Percentiles rank a stretch among this genome's conserved stretches.
Evolutionary conservation across 2,888 invertebrate genomes (phyloP).

Genomic region (Macaria notata): DNA sequence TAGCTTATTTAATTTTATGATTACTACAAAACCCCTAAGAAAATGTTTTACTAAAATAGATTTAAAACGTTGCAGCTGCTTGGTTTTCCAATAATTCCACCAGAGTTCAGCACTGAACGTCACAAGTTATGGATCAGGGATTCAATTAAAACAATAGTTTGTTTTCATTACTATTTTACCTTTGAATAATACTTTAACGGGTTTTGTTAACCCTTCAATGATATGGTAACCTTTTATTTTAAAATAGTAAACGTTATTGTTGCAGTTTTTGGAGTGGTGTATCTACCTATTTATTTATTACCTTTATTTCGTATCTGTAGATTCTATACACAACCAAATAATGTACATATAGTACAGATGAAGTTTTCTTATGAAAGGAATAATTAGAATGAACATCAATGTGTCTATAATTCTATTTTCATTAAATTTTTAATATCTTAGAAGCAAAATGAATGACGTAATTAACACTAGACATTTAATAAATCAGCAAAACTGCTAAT

Average conservation of each 20-base stretch:
- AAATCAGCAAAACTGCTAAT: conserved; percentile 1
- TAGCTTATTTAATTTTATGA: conserved; percentile 4
- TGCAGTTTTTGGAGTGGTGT: too few relatives aligned
- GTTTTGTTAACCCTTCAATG: neutral
- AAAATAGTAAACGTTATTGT: too few relatives aligned
- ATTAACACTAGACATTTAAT: neutral
- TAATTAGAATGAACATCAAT: too few relatives aligned
- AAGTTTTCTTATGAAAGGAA: too few relatives aligned
- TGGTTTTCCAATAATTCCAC: conserved; percentile 6
- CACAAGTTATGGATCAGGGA: conserved; percentile 6
- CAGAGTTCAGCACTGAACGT: conserved; percentile 2
- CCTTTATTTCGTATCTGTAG: too few relatives aligned
- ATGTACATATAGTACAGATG: too few relatives aligned
- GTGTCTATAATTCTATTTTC: too few relatives aligned
- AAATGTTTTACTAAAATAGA: conserved; percentile 3
- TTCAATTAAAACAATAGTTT: conserved; percentile 8
- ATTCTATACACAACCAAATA: too few relatives aligned
- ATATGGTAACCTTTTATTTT: too few relatives aligned
- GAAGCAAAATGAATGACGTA: neutral
- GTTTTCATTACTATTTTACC: conserved; percentile 5
- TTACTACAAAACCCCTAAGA: conserved; percentile 2
- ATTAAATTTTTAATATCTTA: neutral
- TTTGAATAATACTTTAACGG: neutral
- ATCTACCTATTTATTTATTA: too few relatives aligned
- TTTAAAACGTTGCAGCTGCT: conserved; percentile 9